Base-by-base conservation (phyloP, 1,140 invertebrate genomes). In the Trachymyrmex septentrionalis region DNA sequence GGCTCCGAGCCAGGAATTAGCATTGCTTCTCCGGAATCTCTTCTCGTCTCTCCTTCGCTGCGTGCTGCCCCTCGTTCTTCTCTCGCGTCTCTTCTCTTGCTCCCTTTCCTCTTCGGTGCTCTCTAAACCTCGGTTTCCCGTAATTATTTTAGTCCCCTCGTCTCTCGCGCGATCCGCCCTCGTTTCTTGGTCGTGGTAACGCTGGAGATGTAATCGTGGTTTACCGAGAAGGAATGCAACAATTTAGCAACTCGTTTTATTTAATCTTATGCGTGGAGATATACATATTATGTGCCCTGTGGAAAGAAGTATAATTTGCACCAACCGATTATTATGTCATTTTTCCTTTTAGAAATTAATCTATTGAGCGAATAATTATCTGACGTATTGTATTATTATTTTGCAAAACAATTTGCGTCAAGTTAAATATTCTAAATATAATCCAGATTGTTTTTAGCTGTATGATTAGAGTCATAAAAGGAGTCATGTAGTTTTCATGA, bases 1-100 rank as follows among this genome's bases (percentile, higher is more conserved):
- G 93, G 38, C 92, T 94, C 92, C 91, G 90, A 93, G 92, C 92
- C 89, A 90, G 92, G 93, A 94, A 93, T 94, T 95, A 93, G 87
- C 91, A 91, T 89, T 86, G 89, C 89, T 80, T 92, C 88, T 92
- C 86, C 30, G 76, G 71, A 88, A 91, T 92, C 89, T 91, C 89
- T 87, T 85, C 72, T 73, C 69, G 75, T 86, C 64, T 87, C 80
- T 87, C 76, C 69, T 87, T 81, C 59, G 69, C 55, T 63, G 57
- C 63, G 78, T 61, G 27, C 63, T 72, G 81, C 63, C 50, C 57
- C 67, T 87, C 66, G 44, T 69, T 71, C 75, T 50, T 50, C 14
- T 50, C 14, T 59, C 55, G 82, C 66, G 78, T 86, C 63, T 81
- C 81, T 71, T 81, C 71, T 81, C 75, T 86, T 57, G 55, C 73